These are phyloP conservation scores for Sarcophaga rosellei DNA, from an alignment of 2,888 invertebrate species.

Conservation along the genomic window DNA sequence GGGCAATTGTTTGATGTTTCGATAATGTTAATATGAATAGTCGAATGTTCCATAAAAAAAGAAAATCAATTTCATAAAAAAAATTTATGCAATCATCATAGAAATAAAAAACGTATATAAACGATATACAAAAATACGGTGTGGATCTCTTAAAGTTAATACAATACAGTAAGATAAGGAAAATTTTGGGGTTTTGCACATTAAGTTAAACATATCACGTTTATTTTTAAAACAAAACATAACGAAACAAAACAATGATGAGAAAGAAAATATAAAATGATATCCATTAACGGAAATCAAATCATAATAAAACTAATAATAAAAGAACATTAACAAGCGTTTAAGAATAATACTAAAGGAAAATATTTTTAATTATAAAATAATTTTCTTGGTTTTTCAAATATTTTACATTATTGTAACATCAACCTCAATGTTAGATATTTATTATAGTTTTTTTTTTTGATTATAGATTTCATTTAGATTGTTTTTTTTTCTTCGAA, in stretches of 20 bases:
- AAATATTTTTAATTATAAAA: conserved; percentile 66
- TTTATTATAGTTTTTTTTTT: conserved; percentile 45
- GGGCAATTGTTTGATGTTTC: conserved; percentile 59
- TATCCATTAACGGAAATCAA: conserved; percentile 34
- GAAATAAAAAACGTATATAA: conserved; percentile 29
- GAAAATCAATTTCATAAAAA: conserved; percentile 8
- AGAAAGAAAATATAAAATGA: conserved; percentile 36
- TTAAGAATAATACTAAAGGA: conserved; percentile 57
- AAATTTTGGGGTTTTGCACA: conserved; percentile 54
- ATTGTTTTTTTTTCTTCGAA: conserved; percentile 68
- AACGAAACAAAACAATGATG: conserved; percentile 12
- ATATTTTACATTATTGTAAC: conserved; percentile 72
- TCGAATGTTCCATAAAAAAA: conserved; percentile 24
- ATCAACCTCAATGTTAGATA: conserved; percentile 69
- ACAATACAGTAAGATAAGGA: conserved; percentile 61
- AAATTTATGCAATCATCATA: conserved; percentile 44
- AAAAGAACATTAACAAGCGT: conserved; percentile 70
- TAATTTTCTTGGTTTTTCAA: conserved; percentile 54
- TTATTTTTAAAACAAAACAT: conserved; percentile 25
- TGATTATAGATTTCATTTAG: conserved; percentile 43
- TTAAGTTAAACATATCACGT: conserved; percentile 51
- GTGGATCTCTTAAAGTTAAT: conserved; percentile 55
- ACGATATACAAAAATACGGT: conserved; percentile 33
- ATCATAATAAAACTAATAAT: conserved; percentile 62
- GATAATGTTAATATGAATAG: conserved; percentile 54